A percentile compares a stretch with the other conserved stretches of the same genome.
Evolutionary conservation across 2,113 vertebrate species (phyloP).

Genomic region (Pangasianodon hypophthalmus): DNA sequence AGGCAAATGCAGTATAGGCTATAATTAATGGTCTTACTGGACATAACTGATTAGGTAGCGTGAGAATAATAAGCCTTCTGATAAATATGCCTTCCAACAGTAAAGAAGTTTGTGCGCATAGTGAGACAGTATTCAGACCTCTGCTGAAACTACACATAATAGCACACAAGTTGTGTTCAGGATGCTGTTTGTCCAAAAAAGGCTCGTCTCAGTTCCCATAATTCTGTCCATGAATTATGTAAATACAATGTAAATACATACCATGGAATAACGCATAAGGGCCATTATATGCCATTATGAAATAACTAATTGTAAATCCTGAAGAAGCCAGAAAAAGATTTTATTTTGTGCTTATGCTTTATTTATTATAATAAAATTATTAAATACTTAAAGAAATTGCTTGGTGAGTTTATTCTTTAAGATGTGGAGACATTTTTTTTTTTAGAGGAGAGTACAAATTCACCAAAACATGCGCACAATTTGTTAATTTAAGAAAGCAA

Average conservation of each 20-base stretch:
- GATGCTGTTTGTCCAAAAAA: background rate
- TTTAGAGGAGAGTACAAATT: background rate
- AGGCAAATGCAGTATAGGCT: background rate
- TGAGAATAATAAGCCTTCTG: constrained; percentile 8
- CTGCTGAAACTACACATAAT: background rate
- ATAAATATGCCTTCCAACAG: constrained; percentile 9
- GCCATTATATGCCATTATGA: background rate
- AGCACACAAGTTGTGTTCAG: background rate
- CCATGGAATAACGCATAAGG: background rate
- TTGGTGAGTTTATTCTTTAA: background rate
- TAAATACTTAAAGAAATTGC: background rate
- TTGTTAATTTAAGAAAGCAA: background rate
- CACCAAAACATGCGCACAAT: background rate
- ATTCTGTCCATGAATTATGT: background rate
- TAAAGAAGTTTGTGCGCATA: background rate
- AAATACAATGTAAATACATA: background rate
- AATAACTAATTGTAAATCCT: background rate
- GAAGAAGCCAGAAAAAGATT: background rate
- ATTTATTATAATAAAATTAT: background rate
- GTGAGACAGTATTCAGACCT: background rate
- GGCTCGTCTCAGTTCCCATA: background rate
- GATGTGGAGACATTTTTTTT: too few species aligned
- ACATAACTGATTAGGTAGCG: background rate
- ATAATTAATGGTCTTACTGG: constrained; percentile 18
- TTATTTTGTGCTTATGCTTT: background rate